Evolutionary conservation across 2,113 vertebrate species (phyloP), one percentile per base, ranked within the genome.

Genomic region (Atlantisia rogersi): DNA sequence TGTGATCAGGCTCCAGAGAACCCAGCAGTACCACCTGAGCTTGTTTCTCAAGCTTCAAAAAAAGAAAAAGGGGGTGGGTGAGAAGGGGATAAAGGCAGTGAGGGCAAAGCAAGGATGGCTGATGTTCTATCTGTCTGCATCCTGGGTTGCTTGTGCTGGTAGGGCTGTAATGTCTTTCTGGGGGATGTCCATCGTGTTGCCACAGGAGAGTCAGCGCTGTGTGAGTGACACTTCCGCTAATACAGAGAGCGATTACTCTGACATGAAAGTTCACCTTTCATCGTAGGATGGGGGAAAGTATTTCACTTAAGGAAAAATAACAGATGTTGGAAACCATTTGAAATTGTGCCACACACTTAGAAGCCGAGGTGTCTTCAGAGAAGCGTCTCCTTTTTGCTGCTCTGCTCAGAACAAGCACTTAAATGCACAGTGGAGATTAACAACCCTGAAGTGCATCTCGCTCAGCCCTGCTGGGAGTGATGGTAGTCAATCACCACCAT

Each of bases 131-230:
- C 24, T 4, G 0, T 40, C 32, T 58, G 25, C 32, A 22, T 35
- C 28, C 15, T 67, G 44, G 12, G 64, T 59, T 6, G 3, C 15
- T 25, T 17, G 10, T 55, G 56, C 26, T 29, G 64, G n/a, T 19
- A 15, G 39, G 37, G 26, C 53, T 0, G 0, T 13, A 5, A 21
- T 0, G 1, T 42, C 39, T 12, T 0, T 25, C 31, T 15, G 8
- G 8, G 24, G 35, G 2, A 22, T 48, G 12, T 29, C 63, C 35
- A 8, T 62, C 24, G 0, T 9, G 16, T 29, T 65, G 31, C 52
- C 46, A 14, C 10, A 9, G 35, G 18, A 73, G 37, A 9, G 35
- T 29, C 9, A 8, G 28, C 11, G 6, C 59, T 6, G 20, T 15
- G 22, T 6, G n/a, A 71, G 28, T 42, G 44, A 12, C 3, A 7